Conservation (phyloP, 2,113 vertebrate genomes). For the Haemorhous mexicanus region DNA sequence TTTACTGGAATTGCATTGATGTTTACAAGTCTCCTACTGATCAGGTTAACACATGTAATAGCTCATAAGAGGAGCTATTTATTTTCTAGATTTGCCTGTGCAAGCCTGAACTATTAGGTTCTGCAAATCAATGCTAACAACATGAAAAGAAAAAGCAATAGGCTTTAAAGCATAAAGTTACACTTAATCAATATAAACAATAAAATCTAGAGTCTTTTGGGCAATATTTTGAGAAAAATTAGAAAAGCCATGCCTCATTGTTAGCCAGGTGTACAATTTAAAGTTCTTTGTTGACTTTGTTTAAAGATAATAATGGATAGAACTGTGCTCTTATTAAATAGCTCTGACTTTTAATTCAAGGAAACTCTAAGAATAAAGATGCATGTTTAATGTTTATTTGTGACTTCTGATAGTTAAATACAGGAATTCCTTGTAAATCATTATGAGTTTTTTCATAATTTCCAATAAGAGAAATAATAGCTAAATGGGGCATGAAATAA, state of each 20-base stretch:
- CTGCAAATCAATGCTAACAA: constrained; percentile 17
- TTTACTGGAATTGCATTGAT: constrained; percentile 28
- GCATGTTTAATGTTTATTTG: not conserved
- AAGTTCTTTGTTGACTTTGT: not conserved
- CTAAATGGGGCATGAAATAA: not conserved
- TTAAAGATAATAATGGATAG: not conserved
- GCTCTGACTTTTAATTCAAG: not conserved
- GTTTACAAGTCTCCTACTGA: constrained; percentile 15
- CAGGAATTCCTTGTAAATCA: not conserved
- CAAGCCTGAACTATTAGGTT: not conserved
- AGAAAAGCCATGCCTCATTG: not conserved
- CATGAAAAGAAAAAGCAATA: not conserved
- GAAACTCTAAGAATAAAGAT: not conserved
- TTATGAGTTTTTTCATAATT: not conserved
- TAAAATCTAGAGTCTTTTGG: not conserved
- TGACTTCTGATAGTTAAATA: not conserved
- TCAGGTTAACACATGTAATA: constrained; percentile 28
- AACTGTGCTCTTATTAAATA: not conserved
- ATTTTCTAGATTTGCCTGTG: constrained; percentile 31
- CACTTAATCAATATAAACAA: not conserved
- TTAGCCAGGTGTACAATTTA: not conserved
- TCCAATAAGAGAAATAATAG: not conserved
- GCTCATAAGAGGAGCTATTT: not conserved
- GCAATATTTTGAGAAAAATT: not conserved
- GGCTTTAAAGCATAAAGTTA: not conserved